phyloP scores from a whole-genome alignment of 2,888 invertebrate genomes.

The Conomelus anceps region DNA sequence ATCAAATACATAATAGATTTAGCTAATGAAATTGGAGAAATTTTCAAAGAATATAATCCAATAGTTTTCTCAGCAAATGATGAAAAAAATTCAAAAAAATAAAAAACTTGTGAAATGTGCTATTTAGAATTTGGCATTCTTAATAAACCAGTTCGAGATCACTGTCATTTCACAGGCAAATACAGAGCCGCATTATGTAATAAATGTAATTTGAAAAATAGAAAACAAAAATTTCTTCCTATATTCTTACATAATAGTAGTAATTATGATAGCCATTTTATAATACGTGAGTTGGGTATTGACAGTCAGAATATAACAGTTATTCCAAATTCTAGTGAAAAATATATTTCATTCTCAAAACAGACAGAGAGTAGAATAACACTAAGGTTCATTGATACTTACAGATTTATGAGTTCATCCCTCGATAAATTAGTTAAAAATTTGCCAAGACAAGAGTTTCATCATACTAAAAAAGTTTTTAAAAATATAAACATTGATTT shows the following conservation, averaged over 20 bases:
- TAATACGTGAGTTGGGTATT: no score
- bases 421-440: neutral
- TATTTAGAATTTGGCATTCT: neutral
- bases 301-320: neutral
- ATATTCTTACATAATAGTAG: neutral
- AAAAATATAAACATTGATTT: neutral
- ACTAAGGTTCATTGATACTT: neutral
- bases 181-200: neutral
- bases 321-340: slow-evolving; percentile 15
- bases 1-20: neutral
- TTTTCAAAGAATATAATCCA: neutral
- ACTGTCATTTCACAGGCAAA: slow-evolving; percentile 5
- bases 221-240: neutral
- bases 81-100: neutral
- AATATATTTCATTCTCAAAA: slow-evolving; percentile 14
- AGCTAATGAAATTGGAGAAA: neutral
- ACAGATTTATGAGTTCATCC: neutral
- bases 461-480: neutral
- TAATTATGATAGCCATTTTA: slow-evolving; percentile 11
- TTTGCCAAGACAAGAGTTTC: neutral
- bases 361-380: neutral
- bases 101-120: slow-evolving; percentile 6
- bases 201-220: neutral
- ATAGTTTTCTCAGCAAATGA: neutral
- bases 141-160: neutral